These are phyloP conservation scores for Melanostigma gelatinosum DNA, from an alignment of 2,113 vertebrate genomes.

Conservation along the genomic window DNA sequence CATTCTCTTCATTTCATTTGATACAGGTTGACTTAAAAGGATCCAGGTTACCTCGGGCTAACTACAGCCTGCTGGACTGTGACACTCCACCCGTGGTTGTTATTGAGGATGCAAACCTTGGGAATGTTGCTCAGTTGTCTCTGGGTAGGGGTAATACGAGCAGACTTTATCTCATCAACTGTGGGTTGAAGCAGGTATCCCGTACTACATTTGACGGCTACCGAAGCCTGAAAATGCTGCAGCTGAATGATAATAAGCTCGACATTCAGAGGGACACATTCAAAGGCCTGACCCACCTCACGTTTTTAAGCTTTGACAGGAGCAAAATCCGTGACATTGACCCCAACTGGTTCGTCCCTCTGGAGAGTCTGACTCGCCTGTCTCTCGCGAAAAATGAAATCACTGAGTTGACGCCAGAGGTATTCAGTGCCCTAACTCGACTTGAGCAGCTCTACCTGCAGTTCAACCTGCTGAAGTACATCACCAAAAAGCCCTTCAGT, in stretches of 20 bases:
- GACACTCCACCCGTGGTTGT: background rate
- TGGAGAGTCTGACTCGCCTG: conserved; percentile 23
- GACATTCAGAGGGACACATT: background rate
- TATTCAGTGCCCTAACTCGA: conserved; percentile 20
- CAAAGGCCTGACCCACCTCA: conserved; percentile 4
- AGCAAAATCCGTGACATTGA: conserved; percentile 1
- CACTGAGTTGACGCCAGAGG: conserved; percentile 8
- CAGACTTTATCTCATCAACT: conserved; percentile 33
- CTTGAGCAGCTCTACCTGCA: conserved; percentile 46
- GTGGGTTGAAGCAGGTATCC: conserved; percentile 35
- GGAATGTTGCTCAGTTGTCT: conserved; percentile 1
- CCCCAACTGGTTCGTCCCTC: conserved; percentile 24
- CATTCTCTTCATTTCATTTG: background rate
- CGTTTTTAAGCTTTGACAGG: conserved; percentile 16
- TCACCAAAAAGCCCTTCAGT: conserved; percentile 34
- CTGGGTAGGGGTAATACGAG: conserved; percentile 14
- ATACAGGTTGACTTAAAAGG: conserved; percentile 39
- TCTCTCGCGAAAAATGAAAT: conserved; percentile 33
- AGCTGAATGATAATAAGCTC: conserved; percentile 26
- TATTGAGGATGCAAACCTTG: conserved; percentile 13
- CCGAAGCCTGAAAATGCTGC: background rate
- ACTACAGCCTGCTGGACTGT: conserved; percentile 34
- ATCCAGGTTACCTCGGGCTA: conserved; percentile 29
- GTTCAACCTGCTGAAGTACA: conserved; percentile 44
- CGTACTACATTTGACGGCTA: conserved; percentile 10